Evolutionary conservation across 2,113 vertebrate genomes (phyloP), one percentile per base, ranked within the genome.

Genomic region (Peromyscus californicus): DNA sequence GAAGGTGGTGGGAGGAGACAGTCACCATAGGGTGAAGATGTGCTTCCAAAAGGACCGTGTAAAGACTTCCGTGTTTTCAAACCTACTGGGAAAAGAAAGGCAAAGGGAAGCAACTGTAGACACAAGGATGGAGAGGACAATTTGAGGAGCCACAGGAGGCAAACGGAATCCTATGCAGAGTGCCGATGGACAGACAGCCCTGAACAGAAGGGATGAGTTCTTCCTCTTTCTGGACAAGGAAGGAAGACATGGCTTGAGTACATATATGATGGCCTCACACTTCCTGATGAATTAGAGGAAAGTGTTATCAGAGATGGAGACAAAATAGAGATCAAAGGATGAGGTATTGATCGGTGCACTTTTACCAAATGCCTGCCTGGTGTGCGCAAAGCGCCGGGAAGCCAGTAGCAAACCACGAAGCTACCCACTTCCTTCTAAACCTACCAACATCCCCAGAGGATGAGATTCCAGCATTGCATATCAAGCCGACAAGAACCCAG

Each of bases 251-350:
- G 22, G 4, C 45, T n/a, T 39, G 39, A 63, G 31, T 51, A 45
- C 48, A 26, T 19, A 11, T 33, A 45, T 75, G 76, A 69, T 15
- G 31, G 9, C 29, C 7, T 90, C 6, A 92, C 42, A 31, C 65
- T 92, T 95, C 87, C 42, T 61, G 75, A 70, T 72, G 59, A 92
- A 87, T 85, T 24, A 86, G 45, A 82, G 82, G 65, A 67, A 86
- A 70, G 45, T 8, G 10, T 75, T 65, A 79, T 65, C 57, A 94
- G 93, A 96, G 84, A 93, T 45, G 87, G 45, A 45, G 72, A 59
- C 61, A 57, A 90, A 93, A 72, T 13, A 85, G 70, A 94, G 45
- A 94, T 69, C 70, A 26, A 80, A 96, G 67, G 26, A 42, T 39
- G 45, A 69, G 36, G n/a, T 67, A 85, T 67, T 33, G 45, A 76